Conservation (phyloP, 2,113 vertebrate genomes). For the Tursiops truncatus region DNA sequence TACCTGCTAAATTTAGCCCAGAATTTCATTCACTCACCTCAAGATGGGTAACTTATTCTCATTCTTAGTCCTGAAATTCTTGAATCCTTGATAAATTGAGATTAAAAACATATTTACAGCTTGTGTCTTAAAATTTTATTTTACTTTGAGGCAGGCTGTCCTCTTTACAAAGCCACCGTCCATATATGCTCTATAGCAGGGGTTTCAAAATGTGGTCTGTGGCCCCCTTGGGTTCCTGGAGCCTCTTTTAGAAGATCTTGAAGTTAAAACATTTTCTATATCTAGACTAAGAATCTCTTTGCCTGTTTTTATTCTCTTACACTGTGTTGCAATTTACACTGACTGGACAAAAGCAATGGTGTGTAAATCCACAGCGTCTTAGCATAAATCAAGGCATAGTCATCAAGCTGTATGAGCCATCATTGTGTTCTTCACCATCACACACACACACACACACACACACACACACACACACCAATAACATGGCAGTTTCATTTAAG, state of each 20-base stretch:
- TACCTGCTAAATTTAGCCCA: background rate
- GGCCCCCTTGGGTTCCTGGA: background rate
- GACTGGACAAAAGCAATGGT: background rate
- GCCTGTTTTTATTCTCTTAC: background rate
- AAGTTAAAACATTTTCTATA: background rate
- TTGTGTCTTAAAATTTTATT: background rate
- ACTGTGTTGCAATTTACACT: background rate
- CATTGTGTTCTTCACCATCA: background rate
- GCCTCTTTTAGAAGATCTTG: background rate
- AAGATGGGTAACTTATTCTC: background rate
- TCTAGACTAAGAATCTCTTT: too few species aligned
- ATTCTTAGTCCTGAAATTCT: background rate
- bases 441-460: background rate
- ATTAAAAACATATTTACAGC: background rate
- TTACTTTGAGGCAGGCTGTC: background rate
- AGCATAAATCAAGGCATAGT: background rate
- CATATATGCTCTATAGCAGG: background rate
- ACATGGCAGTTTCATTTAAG: background rate
- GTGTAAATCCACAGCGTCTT: background rate
- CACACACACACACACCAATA: background rate
- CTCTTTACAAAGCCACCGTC: background rate
- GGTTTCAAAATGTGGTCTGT: background rate
- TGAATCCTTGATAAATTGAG: background rate
- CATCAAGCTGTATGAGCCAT: background rate
- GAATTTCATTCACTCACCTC: background rate